Evolutionary conservation across 2,888 invertebrate genomes (phyloP), one percentile per base, ranked within the genome.

Genomic region (Drosophila mulleri): DNA sequence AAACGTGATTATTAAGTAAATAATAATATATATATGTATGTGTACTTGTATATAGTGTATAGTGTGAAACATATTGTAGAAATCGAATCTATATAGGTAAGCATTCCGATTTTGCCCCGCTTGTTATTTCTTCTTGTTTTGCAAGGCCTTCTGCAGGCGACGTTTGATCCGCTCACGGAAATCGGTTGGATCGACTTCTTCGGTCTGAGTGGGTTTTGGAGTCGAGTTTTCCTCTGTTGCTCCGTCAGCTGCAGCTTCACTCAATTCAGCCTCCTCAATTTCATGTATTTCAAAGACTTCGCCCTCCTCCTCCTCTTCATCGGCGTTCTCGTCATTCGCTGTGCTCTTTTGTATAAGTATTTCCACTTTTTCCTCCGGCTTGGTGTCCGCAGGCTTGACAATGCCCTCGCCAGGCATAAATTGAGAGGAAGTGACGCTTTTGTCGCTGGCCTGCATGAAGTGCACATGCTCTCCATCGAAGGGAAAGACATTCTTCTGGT

Each of bases 141-240:
- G 79, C 14, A 92, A 72, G 12, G 92, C 92, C 57, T 85, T 90
- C 60, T 92, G 92, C 6, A 92, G 76, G 6, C 92, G 90, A 48
- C 90, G 90, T 74, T 92, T 92, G 29, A 92, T 92, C 80, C 91
- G 91, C 52, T 92, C 92, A 3, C 92, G 91, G 52, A 92, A 91
- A 74, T 91, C 92, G 62, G 91, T 89, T 3, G 91, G 78, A 57
- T 88, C 83, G 16, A 79, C 58, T 14, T 72, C 67, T 44, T 74
- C 78, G 3, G 37, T 12, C 12, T 32, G 29, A 37, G 32, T 20
- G 11, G 59, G 44, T 9, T 56, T 32, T n/a, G n/a, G 9, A 41
- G 52, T 42, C 14, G 45, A 47, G 48, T 65, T 70, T 8, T 66
- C 71, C 3, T 58, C 75, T 3, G n/a, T 45, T 23, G 5, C 41